Evolutionary conservation across 2,888 invertebrate genomes (phyloP), one percentile per base, ranked within the genome.

Genomic region (Bellardia bayeri): DNA sequence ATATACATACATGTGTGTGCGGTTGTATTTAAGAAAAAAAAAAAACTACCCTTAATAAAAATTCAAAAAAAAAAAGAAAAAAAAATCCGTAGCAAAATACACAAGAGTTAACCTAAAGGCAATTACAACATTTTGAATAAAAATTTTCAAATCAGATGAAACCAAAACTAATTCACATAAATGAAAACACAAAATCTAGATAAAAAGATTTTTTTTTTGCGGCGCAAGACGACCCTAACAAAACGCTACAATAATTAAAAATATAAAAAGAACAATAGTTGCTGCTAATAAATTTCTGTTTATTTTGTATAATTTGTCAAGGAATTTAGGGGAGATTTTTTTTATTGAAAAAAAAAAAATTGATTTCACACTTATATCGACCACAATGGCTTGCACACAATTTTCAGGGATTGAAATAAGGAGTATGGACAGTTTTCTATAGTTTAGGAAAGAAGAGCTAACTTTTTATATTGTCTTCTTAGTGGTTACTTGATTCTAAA

Each of bases 141-240:
- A 74, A 72, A 68, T 76, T n/a, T 75, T 79, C 75, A 81, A 88
- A 89, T 89, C 89, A 85, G 87, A 89, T 87, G 90, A 90, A 90
- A 92, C 91, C 92, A 91, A 92, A 93, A 92, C 92, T 92, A 92
- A 92, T 92, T 92, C 90, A 89, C 88, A 90, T 90, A 91, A 91
- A 92, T 90, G 87, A 92, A 90, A 91, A 92, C 90, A 91, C 13
- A 49, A 40, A 58, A 30, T 63, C 23, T 13, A 11, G 40, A 75
- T 68, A 56, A 72, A 42, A 54, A 51, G 63, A 13, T 45, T 45
- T 45, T 45, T 74, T 66, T 56, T 66, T 23, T 16, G n/a, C 33
- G 51, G 51, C 63, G 42, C 23, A 71, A 23, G 45, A 69, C 79
- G 56, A 82, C 74, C 56, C 14, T 74, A 37, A 42, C 56, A 66